phyloP scores from a whole-genome alignment of 2,888 invertebrate genomes.

The Apamea sordens region DNA sequence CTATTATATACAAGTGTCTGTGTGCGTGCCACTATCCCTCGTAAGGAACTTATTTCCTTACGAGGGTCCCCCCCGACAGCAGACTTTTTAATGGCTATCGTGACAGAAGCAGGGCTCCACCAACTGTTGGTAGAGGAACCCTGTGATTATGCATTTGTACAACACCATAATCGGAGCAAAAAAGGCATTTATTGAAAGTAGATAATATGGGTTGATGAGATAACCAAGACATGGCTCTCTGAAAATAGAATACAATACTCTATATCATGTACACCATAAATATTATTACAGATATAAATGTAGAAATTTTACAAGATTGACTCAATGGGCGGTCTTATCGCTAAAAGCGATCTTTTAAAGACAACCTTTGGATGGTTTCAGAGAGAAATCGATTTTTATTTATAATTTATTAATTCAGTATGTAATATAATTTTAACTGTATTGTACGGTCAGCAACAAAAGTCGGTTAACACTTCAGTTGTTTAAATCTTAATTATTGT shows the following conservation, averaged over 20 bases:
- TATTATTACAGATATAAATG: not conserved
- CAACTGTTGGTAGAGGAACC: not conserved
- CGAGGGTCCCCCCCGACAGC: no score
- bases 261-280: no score
- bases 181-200: not conserved
- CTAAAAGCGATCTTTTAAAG: not conserved
- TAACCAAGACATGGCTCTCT: not conserved
- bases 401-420: no score
- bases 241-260: not conserved
- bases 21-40: not conserved
- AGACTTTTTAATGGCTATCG: not conserved
- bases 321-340: not conserved
- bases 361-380: not conserved
- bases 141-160: not conserved
- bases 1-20: not conserved
- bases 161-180: not conserved
- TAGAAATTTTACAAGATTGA: not conserved
- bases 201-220: not conserved
- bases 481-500: no score
- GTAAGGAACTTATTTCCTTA: no score
- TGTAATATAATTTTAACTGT: no score
- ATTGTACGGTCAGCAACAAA: no score
- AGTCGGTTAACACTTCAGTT: no score
- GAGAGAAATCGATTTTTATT: no score
- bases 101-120: not conserved